Evolutionary conservation across 2,888 invertebrate genomes (phyloP), one percentile per base, ranked within the genome.

Genomic region (Watsonalla cultraria): DNA sequence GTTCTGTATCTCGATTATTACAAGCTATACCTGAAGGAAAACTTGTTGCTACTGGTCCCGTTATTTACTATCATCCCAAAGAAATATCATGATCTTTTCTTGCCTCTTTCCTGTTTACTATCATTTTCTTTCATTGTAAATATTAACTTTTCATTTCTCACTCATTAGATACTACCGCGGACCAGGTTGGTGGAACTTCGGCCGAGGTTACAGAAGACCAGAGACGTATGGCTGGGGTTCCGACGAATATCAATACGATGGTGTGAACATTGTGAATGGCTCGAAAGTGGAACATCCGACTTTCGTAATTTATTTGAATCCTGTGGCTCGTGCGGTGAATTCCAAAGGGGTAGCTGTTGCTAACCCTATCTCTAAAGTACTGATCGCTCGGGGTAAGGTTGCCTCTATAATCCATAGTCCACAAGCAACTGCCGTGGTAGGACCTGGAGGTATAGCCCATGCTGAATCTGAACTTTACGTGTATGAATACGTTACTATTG

Each of bases 391-490:
- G 60, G 93, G 94, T 33, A 91, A 91, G 46, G 86, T 90, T 54
- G 94, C 93, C 0, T 92, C 93, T 57, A 92, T 95, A 49, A 80
- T 93, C 15, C 94, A 94, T 71, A 91, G 92, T 59, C 95, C 95
- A 4, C 90, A 92, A 57, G 94, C 95, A 0, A 92, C 94, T 0
- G 95, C 95, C 5, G 91, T 95, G 5, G 95, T 92, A 4, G 95
- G 95, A 6, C 95, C 94, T 39, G 95, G 95, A 5, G 95, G 95
- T 7, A 92, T 94, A 51, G 95, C 95, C 0, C 94, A 95, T 72
- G 95, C 95, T 0, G 92, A 95, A 71, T 94, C 95, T 54, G 94
- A 95, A 76, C 91, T 96, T 58, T 92, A 93, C 68, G 70, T 93
- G 57, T 92, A 92, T 53, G 88, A 89, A 72, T 83, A 74, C 65